Base-by-base conservation (phyloP, 23 tunicate species). In the Aplidium turbinatum region DNA sequence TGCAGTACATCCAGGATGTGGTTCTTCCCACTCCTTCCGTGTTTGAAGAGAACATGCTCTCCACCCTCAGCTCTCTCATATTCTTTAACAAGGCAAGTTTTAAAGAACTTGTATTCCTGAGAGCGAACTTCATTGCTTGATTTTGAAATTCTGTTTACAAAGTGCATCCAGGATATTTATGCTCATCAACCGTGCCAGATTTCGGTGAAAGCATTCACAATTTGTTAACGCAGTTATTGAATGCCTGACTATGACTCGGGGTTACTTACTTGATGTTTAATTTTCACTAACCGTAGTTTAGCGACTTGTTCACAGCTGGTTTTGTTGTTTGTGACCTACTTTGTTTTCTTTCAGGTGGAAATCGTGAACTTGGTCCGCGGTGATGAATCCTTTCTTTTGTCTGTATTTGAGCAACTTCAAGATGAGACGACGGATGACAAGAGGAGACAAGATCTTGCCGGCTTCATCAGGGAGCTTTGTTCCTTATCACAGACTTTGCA, bases 1-100 rank as follows among this genome's bases (percentile, higher is more conserved):
- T 93, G 53, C 98, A 93, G 82, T 93, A 93, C 81, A 86, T 93
- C 31, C 98, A 93, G 47, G 98, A 93, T 61, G 87, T 86, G 11
- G 91, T 93, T 29, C 82, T 93, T 25, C 98, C 98, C 11, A 86
- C 98, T 32, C 98, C 98, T n/a, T 85, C 93, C 1, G 93, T 93
- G 2, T 93, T 93, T 45, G 98, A 93, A 53, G 98, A 85, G 42
- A 86, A 93, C 73, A 75, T 77, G 77, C 93, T 93, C 24, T 85
- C 98, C 13, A 93, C 93, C 48, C 56, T 93, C 13, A 78, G 76
- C 29, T 85, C 93, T 1, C 42, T 85, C 38, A 86, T 93, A 24
- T 93, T 93, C 71, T 93, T 93, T 40, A 85, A 93, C 62, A 93
- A 93, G 82, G 98, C 81, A 65, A 61, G 81, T 72, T 20, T 4